phyloP scores from a whole-genome alignment of 2,797 vertebrate genomes.

The Sebastes reedi region DNA sequence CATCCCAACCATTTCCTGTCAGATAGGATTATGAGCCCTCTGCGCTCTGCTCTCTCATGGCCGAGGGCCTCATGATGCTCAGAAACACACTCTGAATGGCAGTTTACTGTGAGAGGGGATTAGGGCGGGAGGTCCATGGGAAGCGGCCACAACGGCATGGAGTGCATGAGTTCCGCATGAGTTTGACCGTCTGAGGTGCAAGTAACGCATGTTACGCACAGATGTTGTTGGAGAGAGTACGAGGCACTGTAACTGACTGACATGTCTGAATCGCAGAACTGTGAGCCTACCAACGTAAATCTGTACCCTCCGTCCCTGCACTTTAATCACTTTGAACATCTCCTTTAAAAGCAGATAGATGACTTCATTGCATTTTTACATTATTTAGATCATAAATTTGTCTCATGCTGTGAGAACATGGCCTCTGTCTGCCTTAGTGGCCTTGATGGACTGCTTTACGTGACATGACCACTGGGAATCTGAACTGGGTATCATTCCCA shows the following conservation, averaged over 20 bases:
- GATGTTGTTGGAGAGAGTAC: conserved; percentile 37
- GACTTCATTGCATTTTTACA: conserved; percentile 39
- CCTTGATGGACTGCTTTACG: conserved; percentile 39
- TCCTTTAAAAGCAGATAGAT: conserved; percentile 13
- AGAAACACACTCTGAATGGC: conserved; percentile 88
- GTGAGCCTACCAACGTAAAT: not conserved
- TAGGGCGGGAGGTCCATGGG: conserved; percentile 72
- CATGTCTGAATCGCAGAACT: not conserved
- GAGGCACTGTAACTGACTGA: conserved; percentile 11
- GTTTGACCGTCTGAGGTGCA: conserved; percentile 21
- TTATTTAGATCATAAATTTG: conserved; percentile 56
- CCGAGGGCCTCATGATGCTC: conserved; percentile 89
- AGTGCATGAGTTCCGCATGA: conserved; percentile 39
- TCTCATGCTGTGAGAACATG: conserved; percentile 63
- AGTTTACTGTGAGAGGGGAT: conserved; percentile 84
- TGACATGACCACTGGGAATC: conserved; percentile 68
- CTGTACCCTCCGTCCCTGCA: not conserved
- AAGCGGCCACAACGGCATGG: conserved; percentile 21
- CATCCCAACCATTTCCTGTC: conserved; percentile 98
- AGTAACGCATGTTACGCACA: conserved; percentile 23
- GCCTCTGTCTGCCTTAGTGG: conserved; percentile 46
- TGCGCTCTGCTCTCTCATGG: conserved; percentile 88
- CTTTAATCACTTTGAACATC: conserved; percentile 17
- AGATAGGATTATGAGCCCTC: conserved; percentile 91
- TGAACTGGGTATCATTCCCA: conserved; percentile 66